Evolutionary conservation across 1,140 invertebrate genomes (phyloP).

Genomic region (Drosophila bifasciata): DNA sequence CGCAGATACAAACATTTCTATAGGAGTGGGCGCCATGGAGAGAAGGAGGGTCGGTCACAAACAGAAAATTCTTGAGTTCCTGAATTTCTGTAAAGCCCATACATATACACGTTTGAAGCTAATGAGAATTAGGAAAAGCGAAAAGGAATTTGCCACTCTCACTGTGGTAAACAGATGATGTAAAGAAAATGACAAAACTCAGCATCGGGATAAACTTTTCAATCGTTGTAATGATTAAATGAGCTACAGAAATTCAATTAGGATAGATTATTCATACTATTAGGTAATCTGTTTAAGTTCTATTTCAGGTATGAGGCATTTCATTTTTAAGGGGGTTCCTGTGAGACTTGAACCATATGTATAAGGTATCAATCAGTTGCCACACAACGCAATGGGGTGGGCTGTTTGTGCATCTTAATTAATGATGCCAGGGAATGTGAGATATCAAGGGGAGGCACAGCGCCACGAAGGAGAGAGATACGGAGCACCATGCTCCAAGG

Average conservation of each 20-base stretch:
- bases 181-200: background rate
- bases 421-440: slow-evolving; percentile 45
- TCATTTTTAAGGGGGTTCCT: too few species aligned
- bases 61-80: background rate
- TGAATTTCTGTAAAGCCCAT: background rate
- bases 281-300: too few species aligned
- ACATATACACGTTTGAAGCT: background rate
- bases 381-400: background rate
- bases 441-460: background rate
- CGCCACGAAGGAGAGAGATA: background rate
- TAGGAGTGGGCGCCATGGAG: too few species aligned
- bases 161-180: background rate
- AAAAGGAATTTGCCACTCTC: background rate
- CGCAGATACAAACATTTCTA: too few species aligned
- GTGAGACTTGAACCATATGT: too few species aligned
- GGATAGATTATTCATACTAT: too few species aligned
- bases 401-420: slow-evolving; percentile 49
- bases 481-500: slow-evolving; percentile 11
- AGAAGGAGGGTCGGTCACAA: too few species aligned
- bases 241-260: too few species aligned
- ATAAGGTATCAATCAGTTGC: too few species aligned
- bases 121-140: background rate
- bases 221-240: too few species aligned
- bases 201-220: too few species aligned
- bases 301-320: too few species aligned